Conservation (phyloP, 2,888 invertebrate species). For the Gastrophysa polygoni region DNA sequence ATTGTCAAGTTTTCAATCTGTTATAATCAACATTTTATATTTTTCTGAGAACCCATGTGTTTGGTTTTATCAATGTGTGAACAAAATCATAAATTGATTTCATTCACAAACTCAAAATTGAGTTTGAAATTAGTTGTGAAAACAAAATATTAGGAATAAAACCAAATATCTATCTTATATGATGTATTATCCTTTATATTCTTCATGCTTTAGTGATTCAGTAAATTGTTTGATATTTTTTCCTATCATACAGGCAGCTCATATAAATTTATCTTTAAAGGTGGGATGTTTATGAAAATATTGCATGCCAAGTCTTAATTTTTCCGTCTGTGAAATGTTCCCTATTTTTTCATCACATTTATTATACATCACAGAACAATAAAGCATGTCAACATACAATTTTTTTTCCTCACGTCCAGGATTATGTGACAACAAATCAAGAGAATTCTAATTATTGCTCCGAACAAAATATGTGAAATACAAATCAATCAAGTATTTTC, state of each 20-base stretch:
- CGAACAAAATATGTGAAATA: too few species aligned
- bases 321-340: slow-evolving; percentile 15
- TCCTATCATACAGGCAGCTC: slow-evolving; percentile 56
- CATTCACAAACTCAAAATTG: too few species aligned
- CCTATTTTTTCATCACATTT: slow-evolving; percentile 12
- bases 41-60: too few species aligned
- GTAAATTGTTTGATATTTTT: slow-evolving; percentile 52
- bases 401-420: background rate
- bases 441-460: too few species aligned
- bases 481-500: too few species aligned
- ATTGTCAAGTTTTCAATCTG: too few species aligned
- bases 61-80: too few species aligned
- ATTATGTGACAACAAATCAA: too few species aligned
- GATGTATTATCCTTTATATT: background rate
- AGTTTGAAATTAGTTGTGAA: too few species aligned
- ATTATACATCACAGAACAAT: background rate
- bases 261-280: slow-evolving; percentile 56
- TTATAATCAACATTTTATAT: too few species aligned
- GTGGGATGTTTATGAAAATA: slow-evolving; percentile 49
- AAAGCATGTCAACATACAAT: slow-evolving; percentile 5
- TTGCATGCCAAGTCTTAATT: slow-evolving; percentile 40
- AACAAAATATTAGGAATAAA: background rate
- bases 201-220: slow-evolving; percentile 37
- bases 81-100: too few species aligned
- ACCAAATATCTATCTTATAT: background rate